A percentile compares a stretch with the other conserved stretches of the same genome.
phyloP scores from a whole-genome alignment of 2,888 invertebrate genomes.

The Eupithecia insigniata region DNA sequence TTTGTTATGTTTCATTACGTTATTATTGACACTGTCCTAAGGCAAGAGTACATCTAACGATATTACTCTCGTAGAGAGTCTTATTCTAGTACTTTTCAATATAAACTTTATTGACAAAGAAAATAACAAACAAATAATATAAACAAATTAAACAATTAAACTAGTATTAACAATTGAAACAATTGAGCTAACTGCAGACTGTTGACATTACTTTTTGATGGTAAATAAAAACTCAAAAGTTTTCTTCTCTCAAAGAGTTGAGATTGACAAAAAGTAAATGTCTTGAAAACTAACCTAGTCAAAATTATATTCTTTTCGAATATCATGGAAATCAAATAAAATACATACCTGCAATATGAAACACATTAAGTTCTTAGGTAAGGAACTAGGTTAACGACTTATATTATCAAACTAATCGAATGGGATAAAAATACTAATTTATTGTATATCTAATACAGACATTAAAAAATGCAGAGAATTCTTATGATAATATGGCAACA shows the following conservation, averaged over 20 bases:
- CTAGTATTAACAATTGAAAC: no score
- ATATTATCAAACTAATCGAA: neutral
- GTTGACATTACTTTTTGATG: no score
- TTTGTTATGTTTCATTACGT: slow-evolving; percentile 27
- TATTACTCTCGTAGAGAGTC: slow-evolving; percentile 27
- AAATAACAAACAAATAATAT: no score
- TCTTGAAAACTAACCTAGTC: neutral
- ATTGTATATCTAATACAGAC: slow-evolving; percentile 17
- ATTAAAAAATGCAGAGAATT: neutral
- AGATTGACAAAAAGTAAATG: neutral
- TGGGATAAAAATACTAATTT: neutral
- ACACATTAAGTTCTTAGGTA: neutral
- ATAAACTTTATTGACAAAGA: no score
- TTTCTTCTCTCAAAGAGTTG: no score
- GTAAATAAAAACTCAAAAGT: no score
- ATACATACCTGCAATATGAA: neutral
- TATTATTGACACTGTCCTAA: slow-evolving; percentile 66
- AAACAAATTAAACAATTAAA: no score
- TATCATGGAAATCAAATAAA: neutral
- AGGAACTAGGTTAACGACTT: neutral
- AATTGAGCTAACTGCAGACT: no score
- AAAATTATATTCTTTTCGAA: neutral
- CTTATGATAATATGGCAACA: slow-evolving; percentile 7
- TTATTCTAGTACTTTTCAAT: neutral
- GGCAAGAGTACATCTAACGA: slow-evolving; percentile 51